Evolutionary conservation across 2,888 invertebrate species (phyloP).

Genomic region (Drosophila sordidula): DNA sequence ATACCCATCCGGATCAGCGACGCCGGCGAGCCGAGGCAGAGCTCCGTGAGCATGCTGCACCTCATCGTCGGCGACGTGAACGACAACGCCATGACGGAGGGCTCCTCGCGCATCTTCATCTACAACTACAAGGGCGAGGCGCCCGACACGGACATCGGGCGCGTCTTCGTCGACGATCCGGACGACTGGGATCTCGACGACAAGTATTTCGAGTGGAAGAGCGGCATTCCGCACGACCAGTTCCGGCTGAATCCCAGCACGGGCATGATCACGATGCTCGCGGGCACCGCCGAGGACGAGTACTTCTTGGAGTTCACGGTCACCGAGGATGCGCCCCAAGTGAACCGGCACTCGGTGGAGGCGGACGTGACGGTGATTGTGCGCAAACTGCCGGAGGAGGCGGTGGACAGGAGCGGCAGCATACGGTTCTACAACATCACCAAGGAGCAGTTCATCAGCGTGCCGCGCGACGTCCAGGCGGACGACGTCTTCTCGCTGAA

Average conservation of each 20-base stretch:
- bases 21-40: conserved; percentile 90
- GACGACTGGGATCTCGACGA: conserved; percentile 99
- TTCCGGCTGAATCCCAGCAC: conserved; percentile 91
- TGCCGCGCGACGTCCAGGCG: conserved; percentile 77
- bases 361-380: conserved; percentile 95
- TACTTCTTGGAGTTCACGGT: conserved; percentile 91
- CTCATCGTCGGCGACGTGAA: conserved; percentile 97
- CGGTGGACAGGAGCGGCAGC: conserved; percentile 96
- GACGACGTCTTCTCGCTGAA: conserved; percentile 82
- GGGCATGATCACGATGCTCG: conserved; percentile 95
- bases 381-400: conserved; percentile 95
- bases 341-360: conserved; percentile 89
- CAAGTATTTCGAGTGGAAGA: conserved; percentile 92
- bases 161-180: conserved; percentile 94
- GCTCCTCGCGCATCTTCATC: conserved; percentile 95
- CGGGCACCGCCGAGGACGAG: conserved; percentile 90
- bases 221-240: conserved; percentile 86
- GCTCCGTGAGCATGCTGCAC: conserved; percentile 93
- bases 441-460: conserved; percentile 94
- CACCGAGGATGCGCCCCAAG: conserved; percentile 87
- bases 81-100: conserved; percentile 95
- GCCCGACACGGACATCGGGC: conserved; percentile 93
- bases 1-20: conserved; percentile 96
- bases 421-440: conserved; percentile 92
- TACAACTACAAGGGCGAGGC: conserved; percentile 96